Conservation (phyloP, 2,888 invertebrate genomes). For the Glaucopsyche alexis region DNA sequence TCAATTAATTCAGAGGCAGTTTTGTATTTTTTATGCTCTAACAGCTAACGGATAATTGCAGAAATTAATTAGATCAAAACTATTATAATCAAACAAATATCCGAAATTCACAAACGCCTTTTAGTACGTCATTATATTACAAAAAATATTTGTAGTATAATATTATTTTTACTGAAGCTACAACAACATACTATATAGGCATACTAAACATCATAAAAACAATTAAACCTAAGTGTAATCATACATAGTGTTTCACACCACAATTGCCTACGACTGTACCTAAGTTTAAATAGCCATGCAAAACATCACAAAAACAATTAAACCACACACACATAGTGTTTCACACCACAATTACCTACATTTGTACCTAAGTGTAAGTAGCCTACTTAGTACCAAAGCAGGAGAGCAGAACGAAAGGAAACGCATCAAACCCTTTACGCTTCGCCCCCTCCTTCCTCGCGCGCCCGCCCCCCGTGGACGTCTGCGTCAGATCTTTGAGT, state of each 20-base stretch:
- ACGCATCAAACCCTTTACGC: constrained; percentile 17
- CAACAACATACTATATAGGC: too few relatives aligned
- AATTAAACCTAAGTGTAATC: too few relatives aligned
- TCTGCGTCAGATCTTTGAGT: constrained; percentile 21
- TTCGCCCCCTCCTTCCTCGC: not conserved
- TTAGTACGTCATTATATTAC: not conserved
- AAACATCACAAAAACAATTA: too few relatives aligned
- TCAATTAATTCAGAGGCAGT: too few relatives aligned
- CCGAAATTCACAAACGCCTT: not conserved
- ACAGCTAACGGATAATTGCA: too few relatives aligned
- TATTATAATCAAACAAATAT: not conserved
- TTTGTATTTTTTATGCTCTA: too few relatives aligned
- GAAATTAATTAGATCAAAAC: not conserved
- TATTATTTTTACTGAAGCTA: too few relatives aligned
- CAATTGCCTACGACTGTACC: not conserved
- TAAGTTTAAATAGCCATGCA: not conserved
- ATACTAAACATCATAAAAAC: too few relatives aligned
- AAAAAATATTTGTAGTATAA: too few relatives aligned
- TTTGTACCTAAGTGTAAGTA: not conserved
- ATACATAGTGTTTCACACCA: too few relatives aligned
- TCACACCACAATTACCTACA: not conserved
- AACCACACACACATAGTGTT: too few relatives aligned
- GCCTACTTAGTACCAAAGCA: constrained; percentile 4
- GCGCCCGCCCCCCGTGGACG: not conserved
- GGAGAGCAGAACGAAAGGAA: constrained; percentile 20